phyloP scores from a whole-genome alignment of 1,140 invertebrate species.

The Acyrthosiphon pisum region DNA sequence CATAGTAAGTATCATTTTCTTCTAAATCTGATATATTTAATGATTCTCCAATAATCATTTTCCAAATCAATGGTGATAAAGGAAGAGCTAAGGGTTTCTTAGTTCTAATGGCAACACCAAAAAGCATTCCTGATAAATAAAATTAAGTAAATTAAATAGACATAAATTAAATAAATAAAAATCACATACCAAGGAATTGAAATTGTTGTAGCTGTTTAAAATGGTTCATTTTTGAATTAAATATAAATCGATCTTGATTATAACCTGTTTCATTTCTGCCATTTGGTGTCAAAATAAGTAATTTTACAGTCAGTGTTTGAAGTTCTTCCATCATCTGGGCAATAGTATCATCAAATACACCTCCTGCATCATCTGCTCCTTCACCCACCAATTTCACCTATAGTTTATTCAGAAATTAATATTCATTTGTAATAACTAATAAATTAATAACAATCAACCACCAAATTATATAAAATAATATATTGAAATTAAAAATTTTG shows the following conservation, averaged over 20 bases:
- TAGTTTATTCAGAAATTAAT: background rate
- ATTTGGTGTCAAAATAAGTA: slow-evolving; percentile 69
- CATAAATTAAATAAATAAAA: slow-evolving; percentile 11
- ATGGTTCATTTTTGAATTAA: slow-evolving; percentile 70
- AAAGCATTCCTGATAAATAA: slow-evolving; percentile 66
- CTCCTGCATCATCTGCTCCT: slow-evolving; percentile 75
- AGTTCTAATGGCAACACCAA: slow-evolving; percentile 70
- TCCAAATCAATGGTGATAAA: slow-evolving; percentile 73
- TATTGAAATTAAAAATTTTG: too few species aligned
- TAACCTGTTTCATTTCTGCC: slow-evolving; percentile 69
- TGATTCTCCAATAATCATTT: slow-evolving; percentile 70
- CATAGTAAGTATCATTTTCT: slow-evolving; percentile 72
- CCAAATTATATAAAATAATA: too few species aligned
- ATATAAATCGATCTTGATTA: slow-evolving; percentile 70
- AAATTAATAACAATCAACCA: background rate
- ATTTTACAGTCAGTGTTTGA: slow-evolving; percentile 65
- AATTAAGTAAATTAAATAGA: background rate
- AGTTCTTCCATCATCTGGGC: slow-evolving; percentile 75
- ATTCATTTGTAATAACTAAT: background rate
- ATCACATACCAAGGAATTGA: slow-evolving; percentile 66
- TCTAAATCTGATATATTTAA: slow-evolving; percentile 71
- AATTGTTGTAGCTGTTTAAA: slow-evolving; percentile 66
- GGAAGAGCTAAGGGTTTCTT: slow-evolving; percentile 71
- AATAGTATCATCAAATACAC: slow-evolving; percentile 77
- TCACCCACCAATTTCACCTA: slow-evolving; percentile 70